Percentiles rank a stretch among this genome's conserved stretches.
phyloP scores from a whole-genome alignment of 1,140 invertebrate genomes.

The Marisa cornuarietis region DNA sequence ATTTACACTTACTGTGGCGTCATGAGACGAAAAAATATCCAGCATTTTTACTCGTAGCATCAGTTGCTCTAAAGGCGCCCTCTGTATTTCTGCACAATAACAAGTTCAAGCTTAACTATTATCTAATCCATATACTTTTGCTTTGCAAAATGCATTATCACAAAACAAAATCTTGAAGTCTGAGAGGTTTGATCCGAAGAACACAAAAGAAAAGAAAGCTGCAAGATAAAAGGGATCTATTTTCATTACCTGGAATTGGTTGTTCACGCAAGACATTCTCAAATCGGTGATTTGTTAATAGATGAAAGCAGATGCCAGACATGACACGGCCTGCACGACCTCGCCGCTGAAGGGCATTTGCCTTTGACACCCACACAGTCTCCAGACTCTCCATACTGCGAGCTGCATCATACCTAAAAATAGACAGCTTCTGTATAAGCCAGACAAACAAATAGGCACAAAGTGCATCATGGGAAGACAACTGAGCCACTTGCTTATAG shows the following conservation, averaged over 20 bases:
- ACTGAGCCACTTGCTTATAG: too few species aligned
- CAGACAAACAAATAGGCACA: neutral
- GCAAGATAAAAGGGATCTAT: neutral
- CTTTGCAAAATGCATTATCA: too few species aligned
- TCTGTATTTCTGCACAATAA: conserved; percentile 57
- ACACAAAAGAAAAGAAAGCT: too few species aligned
- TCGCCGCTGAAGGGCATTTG: conserved; percentile 86
- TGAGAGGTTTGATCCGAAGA: too few species aligned
- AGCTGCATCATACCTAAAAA: conserved; percentile 78
- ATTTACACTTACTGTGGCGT: conserved; percentile 41
- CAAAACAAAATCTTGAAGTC: too few species aligned
- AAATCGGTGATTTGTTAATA: conserved; percentile 77
- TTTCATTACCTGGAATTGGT: conserved; percentile 59
- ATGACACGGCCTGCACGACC: conserved; percentile 81
- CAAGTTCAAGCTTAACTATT: too few species aligned
- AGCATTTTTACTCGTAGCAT: conserved; percentile 63
- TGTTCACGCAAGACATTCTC: conserved; percentile 57
- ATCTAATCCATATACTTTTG: too few species aligned
- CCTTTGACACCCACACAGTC: conserved; percentile 61
- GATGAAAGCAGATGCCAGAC: conserved; percentile 87
- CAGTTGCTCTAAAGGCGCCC: conserved; percentile 63
- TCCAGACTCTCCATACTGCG: conserved; percentile 80
- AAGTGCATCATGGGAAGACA: too few species aligned
- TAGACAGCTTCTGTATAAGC: neutral
- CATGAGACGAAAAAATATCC: conserved; percentile 51